phyloP scores from a whole-genome alignment of 2,113 vertebrate genomes.

The Ptychochromis oligacanthus region DNA sequence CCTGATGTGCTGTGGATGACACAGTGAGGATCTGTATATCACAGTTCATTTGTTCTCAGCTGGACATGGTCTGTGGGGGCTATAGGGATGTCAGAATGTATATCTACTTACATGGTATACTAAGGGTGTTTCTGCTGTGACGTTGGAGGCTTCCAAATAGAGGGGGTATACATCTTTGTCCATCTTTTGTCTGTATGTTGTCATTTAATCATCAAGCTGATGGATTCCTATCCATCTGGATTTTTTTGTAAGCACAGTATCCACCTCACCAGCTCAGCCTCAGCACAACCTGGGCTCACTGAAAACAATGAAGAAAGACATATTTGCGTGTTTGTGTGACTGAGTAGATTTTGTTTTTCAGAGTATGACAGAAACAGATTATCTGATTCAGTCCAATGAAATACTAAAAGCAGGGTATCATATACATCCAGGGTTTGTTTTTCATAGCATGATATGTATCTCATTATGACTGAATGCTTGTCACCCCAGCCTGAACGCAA shows the following conservation, averaged over 20 bases:
- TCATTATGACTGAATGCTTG: background rate
- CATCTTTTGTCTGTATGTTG: slow-evolving; percentile 31
- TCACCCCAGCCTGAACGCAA: background rate
- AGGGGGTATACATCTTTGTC: slow-evolving; percentile 20
- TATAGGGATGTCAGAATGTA: slow-evolving; percentile 14
- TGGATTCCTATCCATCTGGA: slow-evolving; percentile 22
- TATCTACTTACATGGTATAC: slow-evolving; percentile 52
- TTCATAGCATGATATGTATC: background rate
- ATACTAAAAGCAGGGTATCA: background rate
- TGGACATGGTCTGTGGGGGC: slow-evolving; percentile 20
- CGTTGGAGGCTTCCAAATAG: slow-evolving; percentile 24
- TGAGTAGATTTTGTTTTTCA: slow-evolving; percentile 19
- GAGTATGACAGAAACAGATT: background rate
- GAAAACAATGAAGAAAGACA: background rate
- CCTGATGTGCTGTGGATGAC: slow-evolving; percentile 41
- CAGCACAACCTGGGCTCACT: slow-evolving; percentile 41
- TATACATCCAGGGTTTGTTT: background rate
- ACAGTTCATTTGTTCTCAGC: slow-evolving; percentile 56
- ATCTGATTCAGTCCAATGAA: background rate
- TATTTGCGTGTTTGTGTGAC: background rate
- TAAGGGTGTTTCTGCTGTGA: slow-evolving; percentile 12
- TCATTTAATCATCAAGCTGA: slow-evolving; percentile 4
- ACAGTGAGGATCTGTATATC: slow-evolving; percentile 47
- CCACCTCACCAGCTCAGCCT: slow-evolving; percentile 32
- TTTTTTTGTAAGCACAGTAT: slow-evolving; percentile 15